A percentile compares a stretch with the other conserved stretches of the same genome.
phyloP scores from a whole-genome alignment of 2,888 invertebrate genomes.

The Aphodius sticticus region DNA sequence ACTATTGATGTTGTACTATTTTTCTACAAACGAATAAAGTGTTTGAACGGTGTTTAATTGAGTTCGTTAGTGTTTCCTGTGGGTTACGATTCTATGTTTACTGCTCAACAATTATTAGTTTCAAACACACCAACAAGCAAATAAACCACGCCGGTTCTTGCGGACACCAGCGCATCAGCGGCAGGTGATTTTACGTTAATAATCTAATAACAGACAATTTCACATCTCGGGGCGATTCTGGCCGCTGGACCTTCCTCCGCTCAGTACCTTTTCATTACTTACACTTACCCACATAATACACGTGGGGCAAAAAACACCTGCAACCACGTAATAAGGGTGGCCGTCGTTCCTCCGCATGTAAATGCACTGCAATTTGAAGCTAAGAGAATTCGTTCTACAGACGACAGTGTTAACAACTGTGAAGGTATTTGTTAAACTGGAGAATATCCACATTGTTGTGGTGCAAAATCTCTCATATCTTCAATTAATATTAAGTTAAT shows the following conservation, averaged over 20 bases:
- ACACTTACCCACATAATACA: not conserved
- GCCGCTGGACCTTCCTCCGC: not conserved
- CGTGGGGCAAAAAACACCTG: conserved; percentile 12
- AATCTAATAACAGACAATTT: conserved; percentile 36
- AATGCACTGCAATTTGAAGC: conserved; percentile 24
- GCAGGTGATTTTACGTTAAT: conserved; percentile 36
- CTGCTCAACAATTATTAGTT: not conserved
- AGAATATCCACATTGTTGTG: too few species aligned
- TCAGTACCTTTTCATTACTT: not conserved
- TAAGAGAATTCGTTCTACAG: conserved; percentile 10
- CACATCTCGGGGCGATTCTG: conserved; percentile 34
- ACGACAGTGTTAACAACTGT: too few species aligned
- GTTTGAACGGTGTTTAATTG: not conserved
- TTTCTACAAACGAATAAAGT: too few species aligned
- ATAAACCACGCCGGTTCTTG: not conserved
- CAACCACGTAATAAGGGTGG: conserved; percentile 34
- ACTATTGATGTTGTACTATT: too few species aligned
- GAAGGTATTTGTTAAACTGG: too few species aligned
- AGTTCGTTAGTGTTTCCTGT: not conserved
- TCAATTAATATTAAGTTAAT: too few species aligned
- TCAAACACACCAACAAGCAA: not conserved
- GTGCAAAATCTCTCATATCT: too few species aligned
- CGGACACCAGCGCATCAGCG: not conserved
- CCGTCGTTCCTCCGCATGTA: conserved; percentile 19
- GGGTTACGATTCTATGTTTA: not conserved